Base-by-base conservation (phyloP, 2,888 invertebrate genomes). In the Tanaodytes sp. region DNA sequence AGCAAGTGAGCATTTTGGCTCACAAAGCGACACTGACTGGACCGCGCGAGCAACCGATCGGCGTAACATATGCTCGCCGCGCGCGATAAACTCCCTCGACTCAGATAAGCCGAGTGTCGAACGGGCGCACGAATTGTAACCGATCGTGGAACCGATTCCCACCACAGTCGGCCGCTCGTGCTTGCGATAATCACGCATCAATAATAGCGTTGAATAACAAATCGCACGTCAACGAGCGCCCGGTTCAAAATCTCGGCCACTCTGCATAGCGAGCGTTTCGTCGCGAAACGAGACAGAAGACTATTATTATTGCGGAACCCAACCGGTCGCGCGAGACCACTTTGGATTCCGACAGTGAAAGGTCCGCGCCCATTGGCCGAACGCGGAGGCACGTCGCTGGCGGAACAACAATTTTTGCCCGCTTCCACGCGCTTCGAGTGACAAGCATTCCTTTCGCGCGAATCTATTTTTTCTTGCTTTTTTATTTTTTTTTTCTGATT, bases 291-390 rank as follows among this genome's bases (percentile, higher is more conserved):
- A 16, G 19, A 37, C 51, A 57, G 63, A 58, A 52, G 46, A 33
- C 49, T 33, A 62, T 43, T 55, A 55, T 59, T 18, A 55, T 37
- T 42, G 30, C 54, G 46, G n/a, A n/a, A n/a, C n/a, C n/a, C n/a
- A n/a, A n/a, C 61, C 73, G 73, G 69, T 75, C 74, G 75, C 68
- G 73, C 57, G 42, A 57, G 65, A 55, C 66, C 67, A 69, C 69
- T 77, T 77, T 64, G 75, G 72, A 79, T 78, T 76, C 76, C 75
- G 40, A 61, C 31, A 74, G 80, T 77, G 80, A 79, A 78, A 81
- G 80, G 78, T 61, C 62, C 49, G 55, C 58, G 54, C 61, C 64
- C 57, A 64, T 71, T 71, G 73, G 71, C 36, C 36, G 19, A 33
- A 0, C 15, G 18, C 27, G 73, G 70, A 65, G 67, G 70, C 73